Evolutionary conservation across 37 sponge, comb jelly and placozoan species (phyloP).

Genomic region (Cliona cf. orientalis): DNA sequence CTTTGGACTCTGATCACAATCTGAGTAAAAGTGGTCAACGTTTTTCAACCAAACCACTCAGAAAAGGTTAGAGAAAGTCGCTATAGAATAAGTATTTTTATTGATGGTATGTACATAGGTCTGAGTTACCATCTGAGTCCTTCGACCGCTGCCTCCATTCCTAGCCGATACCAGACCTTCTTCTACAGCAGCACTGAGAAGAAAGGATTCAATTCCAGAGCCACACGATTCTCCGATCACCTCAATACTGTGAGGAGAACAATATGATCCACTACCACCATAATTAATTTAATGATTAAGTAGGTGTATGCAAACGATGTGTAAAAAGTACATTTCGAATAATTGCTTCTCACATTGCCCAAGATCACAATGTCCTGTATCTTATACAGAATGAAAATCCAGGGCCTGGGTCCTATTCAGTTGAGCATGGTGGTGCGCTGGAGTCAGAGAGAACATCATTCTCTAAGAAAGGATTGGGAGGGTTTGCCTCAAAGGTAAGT

Average conservation of each 20-base stretch:
- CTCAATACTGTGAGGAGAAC: slow-evolving; percentile 32
- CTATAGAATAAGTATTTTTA: too few relatives aligned
- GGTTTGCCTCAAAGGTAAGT: slow-evolving; percentile 86
- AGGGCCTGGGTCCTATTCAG: slow-evolving; percentile 75
- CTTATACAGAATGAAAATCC: slow-evolving; percentile 66
- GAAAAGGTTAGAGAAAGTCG: too few relatives aligned
- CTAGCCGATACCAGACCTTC: slow-evolving; percentile 84
- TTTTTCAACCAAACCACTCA: too few relatives aligned
- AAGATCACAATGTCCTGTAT: neutral
- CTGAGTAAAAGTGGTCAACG: too few relatives aligned
- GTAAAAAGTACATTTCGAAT: neutral
- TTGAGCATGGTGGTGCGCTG: neutral
- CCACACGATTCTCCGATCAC: slow-evolving; percentile 71
- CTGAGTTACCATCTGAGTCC: slow-evolving; percentile 39
- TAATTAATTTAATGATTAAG: too few relatives aligned
- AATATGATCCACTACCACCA: neutral
- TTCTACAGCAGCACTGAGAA: slow-evolving; percentile 69
- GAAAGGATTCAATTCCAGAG: slow-evolving; percentile 79
- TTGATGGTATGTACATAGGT: neutral
- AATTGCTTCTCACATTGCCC: neutral
- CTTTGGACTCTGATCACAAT: too few relatives aligned
- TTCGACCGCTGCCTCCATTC: slow-evolving; percentile 82
- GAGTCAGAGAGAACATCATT: slow-evolving; percentile 13
- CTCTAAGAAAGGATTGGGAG: slow-evolving; percentile 73
- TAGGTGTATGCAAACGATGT: too few relatives aligned